phyloP scores from a whole-genome alignment of 2,113 vertebrate genomes.

The Melanerpes formicivorus region DNA sequence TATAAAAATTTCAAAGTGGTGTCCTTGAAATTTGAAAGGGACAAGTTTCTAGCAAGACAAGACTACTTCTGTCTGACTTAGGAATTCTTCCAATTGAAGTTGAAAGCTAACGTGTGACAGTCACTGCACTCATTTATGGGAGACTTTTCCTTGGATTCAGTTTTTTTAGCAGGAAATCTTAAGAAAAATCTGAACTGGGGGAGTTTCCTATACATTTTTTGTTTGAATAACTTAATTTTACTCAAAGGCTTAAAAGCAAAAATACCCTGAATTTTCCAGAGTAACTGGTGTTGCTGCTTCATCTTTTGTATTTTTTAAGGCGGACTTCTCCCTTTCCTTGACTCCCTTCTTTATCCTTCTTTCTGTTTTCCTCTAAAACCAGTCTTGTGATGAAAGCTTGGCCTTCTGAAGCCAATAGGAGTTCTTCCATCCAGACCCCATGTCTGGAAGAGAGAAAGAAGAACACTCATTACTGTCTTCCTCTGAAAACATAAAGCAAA shows the following conservation, averaged over 20 bases:
- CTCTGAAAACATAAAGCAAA: not conserved
- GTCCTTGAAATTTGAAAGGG: not conserved
- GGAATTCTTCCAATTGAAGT: not conserved
- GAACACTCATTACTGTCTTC: conserved; percentile 2
- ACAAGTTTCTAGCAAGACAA: not conserved
- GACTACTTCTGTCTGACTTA: not conserved
- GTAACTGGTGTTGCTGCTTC: not conserved
- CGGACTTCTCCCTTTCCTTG: not conserved
- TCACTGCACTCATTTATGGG: not conserved
- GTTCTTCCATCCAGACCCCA: not conserved
- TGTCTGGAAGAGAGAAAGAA: conserved; percentile 15
- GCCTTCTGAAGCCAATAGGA: not conserved
- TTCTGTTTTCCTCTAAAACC: not conserved
- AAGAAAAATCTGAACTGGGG: not conserved
- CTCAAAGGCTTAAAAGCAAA: not conserved
- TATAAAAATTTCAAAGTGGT: not conserved
- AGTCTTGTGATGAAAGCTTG: not conserved
- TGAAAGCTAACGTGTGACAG: not conserved
- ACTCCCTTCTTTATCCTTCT: not conserved
- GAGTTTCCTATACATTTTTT: not conserved
- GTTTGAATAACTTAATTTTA: not conserved
- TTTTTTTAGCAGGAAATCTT: not conserved
- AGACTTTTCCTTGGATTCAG: not conserved
- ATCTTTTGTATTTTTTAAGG: not conserved
- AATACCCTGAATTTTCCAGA: not conserved